phyloP scores from a whole-genome alignment of 2,113 vertebrate genomes.

The Neotoma lepida region DNA sequence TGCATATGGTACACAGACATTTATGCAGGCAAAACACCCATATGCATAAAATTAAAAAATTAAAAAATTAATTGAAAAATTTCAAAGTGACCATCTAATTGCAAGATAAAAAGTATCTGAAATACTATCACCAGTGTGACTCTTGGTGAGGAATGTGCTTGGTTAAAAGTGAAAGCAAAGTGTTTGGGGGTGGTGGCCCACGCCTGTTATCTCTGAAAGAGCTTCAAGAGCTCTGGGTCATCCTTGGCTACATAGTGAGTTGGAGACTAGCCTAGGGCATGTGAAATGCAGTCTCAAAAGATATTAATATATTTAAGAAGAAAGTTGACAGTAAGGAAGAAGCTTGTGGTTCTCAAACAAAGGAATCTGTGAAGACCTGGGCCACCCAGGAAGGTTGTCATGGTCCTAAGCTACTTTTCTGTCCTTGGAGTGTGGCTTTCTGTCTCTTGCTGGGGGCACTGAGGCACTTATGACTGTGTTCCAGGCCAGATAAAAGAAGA shows the following conservation, averaged over 20 bases:
- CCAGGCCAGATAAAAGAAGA: not conserved
- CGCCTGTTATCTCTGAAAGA: not conserved
- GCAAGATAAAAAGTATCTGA: not conserved
- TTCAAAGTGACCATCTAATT: not conserved
- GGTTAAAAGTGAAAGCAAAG: constrained; percentile 1
- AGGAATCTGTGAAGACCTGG: not conserved
- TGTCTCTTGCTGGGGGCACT: not conserved
- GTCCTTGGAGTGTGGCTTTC: not conserved
- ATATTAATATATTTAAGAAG: not conserved
- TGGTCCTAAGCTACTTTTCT: not conserved
- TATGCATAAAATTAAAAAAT: not conserved
- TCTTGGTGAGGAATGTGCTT: not conserved
- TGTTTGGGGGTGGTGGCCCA: not conserved
- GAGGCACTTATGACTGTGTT: not conserved
- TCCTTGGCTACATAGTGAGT: not conserved
- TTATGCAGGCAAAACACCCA: not conserved
- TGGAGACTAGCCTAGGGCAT: not conserved
- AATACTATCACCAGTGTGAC: not conserved
- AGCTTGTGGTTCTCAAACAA: constrained; percentile 37
- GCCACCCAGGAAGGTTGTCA: not conserved
- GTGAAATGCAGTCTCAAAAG: not conserved
- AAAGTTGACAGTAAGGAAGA: not conserved
- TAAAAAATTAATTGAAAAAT: not conserved
- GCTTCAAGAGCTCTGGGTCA: not conserved
- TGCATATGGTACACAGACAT: not conserved